Base-by-base conservation (phyloP, 2,888 invertebrate genomes). In the Aplocera efformata region DNA sequence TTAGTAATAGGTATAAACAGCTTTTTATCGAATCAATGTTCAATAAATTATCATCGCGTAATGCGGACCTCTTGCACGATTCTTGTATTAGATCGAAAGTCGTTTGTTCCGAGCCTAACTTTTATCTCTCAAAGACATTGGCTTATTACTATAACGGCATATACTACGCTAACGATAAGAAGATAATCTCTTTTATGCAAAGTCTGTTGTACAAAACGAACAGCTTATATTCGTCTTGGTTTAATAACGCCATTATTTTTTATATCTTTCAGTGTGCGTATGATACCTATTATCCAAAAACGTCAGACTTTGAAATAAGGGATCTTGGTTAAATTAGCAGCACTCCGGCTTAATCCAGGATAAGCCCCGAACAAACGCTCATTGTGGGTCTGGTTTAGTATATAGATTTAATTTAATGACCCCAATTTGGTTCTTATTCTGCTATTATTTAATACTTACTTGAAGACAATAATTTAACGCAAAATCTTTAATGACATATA, bases 321-420 rank as follows among this genome's bases (percentile, higher is more conserved):
- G 48, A 45, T 53, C 47, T 41, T 36, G 59, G 53, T 57, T 58
- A 73, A 79, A 77, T 81, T 79, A 78, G 70, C 72, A 67, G 60
- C 72, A 74, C 73, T 80, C 72, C 67, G 56, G 53, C 60, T 63
- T 73, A 77, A 82, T 72, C 78, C 67, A 52, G 70, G 67, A 73
- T 81, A 79, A 81, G 72, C 73, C 67, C 57, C 44, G 55, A 60
- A 66, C 70, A 70, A 73, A 68, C 71, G 66, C 58, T 57, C 58
- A 59, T 55, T 64, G 60, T 60, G 61, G 54, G 58, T 67, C 66
- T 66, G 72, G 69, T 77, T 79, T 73, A 72, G 75, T 73, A 78
- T 76, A 73, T 71, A 75, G 74, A 79, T 81, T 79, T 79, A 77
- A 76, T 79, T 79, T 77, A 77, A 83, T 74, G 72, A 75, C 72